Percentiles rank a stretch among this genome's conserved stretches.
Evolutionary conservation across 2,113 vertebrate species (phyloP).

Genomic region (Turnix velox): DNA sequence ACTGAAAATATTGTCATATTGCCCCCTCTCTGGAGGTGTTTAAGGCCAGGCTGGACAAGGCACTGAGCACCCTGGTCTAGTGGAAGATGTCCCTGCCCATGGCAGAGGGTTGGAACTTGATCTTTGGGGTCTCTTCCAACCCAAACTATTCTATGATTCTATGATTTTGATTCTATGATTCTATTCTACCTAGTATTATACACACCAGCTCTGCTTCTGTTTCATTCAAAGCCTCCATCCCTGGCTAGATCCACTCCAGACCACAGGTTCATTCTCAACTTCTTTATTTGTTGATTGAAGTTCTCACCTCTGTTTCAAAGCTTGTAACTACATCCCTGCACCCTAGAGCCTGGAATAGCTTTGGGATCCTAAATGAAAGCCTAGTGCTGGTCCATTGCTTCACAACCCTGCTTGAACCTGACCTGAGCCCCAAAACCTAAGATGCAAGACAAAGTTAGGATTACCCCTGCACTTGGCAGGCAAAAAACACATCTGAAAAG

Average conservation of each 20-base stretch:
- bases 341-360: neutral
- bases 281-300: slow-evolving; percentile 3
- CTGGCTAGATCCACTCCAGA: neutral
- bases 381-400: neutral
- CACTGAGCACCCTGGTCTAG: no score
- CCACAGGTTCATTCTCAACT: neutral
- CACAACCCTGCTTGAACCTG: neutral
- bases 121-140: no score
- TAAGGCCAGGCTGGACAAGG: no score
- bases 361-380: slow-evolving; percentile 26
- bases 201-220: neutral
- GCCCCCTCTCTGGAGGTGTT: no score
- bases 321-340: neutral
- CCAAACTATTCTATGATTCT: no score
- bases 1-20: neutral
- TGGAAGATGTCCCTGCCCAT: no score
- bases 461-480: slow-evolving; percentile 64
- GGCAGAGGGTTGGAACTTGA: no score
- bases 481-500: slow-evolving; percentile 54
- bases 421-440: slow-evolving; percentile 57
- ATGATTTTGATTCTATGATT: no score
- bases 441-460: slow-evolving; percentile 58
- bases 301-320: neutral
- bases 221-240: neutral
- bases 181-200: neutral